Percentiles rank a stretch among this genome's conserved stretches.
phyloP scores from a whole-genome alignment of 30 jellyfish, hydroid and myxozoan genomes.

The Turritopsis dohrnii region DNA sequence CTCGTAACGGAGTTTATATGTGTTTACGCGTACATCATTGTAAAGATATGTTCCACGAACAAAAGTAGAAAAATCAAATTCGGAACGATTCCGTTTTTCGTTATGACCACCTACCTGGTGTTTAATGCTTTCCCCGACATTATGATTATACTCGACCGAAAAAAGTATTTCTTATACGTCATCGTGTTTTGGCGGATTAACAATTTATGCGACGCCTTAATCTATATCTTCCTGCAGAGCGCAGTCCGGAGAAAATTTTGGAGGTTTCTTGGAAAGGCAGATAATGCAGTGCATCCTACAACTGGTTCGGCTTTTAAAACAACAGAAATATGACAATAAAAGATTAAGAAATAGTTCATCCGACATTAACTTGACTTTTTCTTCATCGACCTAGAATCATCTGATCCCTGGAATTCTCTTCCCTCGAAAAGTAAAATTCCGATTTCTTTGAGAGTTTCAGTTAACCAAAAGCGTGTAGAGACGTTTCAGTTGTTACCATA shows the following conservation, averaged over 20 bases:
- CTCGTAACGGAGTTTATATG: not conserved
- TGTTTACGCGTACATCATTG: not conserved
- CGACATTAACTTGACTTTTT: no score
- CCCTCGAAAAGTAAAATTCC: no score
- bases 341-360: no score
- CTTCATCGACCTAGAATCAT: no score
- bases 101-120: not conserved
- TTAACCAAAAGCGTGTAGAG: no score
- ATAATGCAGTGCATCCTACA: not conserved
- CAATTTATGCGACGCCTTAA: not conserved
- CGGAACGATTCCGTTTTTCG: not conserved
- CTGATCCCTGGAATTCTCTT: no score
- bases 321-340: not conserved
- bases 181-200: not conserved
- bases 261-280: not conserved
- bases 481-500: no score
- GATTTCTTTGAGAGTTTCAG: no score
- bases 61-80: not conserved
- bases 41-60: not conserved
- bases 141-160: not conserved
- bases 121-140: not conserved
- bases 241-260: not conserved
- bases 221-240: not conserved
- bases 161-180: not conserved
- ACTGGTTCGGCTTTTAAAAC: not conserved